phyloP scores from a whole-genome alignment of 2,797 vertebrate species.

The Okamejei kenojei region DNA sequence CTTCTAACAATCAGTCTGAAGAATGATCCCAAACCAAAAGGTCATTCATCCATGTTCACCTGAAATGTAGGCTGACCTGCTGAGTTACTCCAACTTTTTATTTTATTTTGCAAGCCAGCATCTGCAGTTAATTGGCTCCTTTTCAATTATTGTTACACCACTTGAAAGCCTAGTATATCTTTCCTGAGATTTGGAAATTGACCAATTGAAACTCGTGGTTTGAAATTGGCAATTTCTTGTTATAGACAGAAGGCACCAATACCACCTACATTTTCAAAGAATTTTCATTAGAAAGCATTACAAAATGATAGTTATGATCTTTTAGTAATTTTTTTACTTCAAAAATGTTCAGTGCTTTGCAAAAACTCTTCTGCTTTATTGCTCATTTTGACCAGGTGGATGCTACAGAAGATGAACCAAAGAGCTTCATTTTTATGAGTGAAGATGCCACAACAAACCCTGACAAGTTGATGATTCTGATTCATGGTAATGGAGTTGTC shows the following conservation, averaged over 20 bases:
- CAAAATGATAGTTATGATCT: background rate
- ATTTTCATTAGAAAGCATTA: background rate
- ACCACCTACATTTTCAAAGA: background rate
- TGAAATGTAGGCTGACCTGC: too few relatives aligned
- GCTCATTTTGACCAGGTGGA: slow-evolving; percentile 68
- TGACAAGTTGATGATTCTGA: slow-evolving; percentile 82
- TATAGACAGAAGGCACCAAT: background rate
- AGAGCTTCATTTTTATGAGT: slow-evolving; percentile 90
- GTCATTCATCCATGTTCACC: too few relatives aligned
- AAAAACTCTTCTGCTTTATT: slow-evolving; percentile 40
- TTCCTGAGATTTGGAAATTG: background rate
- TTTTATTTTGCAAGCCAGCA: too few relatives aligned
- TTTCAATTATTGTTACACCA: background rate
- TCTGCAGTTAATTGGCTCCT: background rate
- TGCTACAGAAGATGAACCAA: slow-evolving; percentile 76
- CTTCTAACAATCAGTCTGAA: too few relatives aligned
- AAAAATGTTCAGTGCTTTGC: background rate
- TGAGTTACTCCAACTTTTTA: too few relatives aligned
- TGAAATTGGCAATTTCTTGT: background rate
- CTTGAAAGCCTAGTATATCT: background rate
- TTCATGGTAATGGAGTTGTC: slow-evolving; percentile 91
- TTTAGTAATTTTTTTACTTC: background rate
- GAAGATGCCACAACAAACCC: slow-evolving; percentile 83
- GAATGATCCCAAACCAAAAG: too few relatives aligned
- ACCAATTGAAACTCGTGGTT: background rate